Base-by-base conservation (phyloP, 2,797 vertebrate species). In the Premnoplex brunnescens region DNA sequence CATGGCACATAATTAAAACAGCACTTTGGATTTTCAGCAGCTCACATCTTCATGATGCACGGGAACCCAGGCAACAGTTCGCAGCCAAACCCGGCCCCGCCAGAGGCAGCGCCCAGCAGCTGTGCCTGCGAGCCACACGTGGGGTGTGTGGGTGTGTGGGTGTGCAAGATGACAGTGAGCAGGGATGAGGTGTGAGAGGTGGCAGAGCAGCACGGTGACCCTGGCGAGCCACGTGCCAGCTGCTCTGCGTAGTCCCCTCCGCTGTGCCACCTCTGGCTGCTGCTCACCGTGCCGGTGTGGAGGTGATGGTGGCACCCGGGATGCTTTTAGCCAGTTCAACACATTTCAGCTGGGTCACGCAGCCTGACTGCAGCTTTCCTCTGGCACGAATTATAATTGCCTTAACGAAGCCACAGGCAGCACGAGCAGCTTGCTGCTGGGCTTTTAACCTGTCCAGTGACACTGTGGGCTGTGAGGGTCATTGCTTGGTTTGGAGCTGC, bases 141-240 rank as follows among this genome's bases (percentile, higher is more conserved):
- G 37, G 58, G 37, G 12, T 5, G 59, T 14, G 48, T 17, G 63
- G 2, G 1, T 5, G 1, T 0, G 5, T 4, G 43, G 58, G 36
- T 1, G 6, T 19, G 64, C 9, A 4, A 15, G 71, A 18, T 18
- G n/a, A 1, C 2, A 30, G 55, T 2, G 1, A 56, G 27, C 52
- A 32, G 52, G 64, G 52, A 22, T 5, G 8, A 0, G 12, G 13
- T 14, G 7, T 0, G 6, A 59, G 66, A 34, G 58, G n/a, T 12
- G 62, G 28, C 28, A 13, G 17, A 81, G 74, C 43, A 22, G n/a
- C 32, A 1, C 1, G 4, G n/a, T 27, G 28, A 30, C 30, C 48
- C 37, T 0, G 1, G 54, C 17, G 7, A 1, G 62, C 49, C 62
- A 4, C 0, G 0, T 9, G 16, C 32, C 8, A 0, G 23, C 62